phyloP scores from a whole-genome alignment of 2,888 invertebrate species.

The Xestoiulus laeticollis region DNA sequence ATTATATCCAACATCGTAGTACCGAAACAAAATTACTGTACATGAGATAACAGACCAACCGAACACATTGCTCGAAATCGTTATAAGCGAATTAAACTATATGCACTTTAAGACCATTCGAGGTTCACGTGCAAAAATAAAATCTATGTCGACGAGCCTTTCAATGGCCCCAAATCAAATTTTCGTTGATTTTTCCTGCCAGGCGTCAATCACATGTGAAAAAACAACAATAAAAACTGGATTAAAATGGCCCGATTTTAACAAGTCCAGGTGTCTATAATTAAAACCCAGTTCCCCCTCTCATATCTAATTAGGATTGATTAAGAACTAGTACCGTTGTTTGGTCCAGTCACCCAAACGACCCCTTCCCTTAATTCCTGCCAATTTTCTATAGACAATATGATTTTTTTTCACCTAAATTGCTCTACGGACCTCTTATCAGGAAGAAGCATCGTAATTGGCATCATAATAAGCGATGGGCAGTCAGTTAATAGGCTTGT shows the following conservation, averaged over 20 bases:
- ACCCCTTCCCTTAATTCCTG: not conserved
- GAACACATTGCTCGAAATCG: too few species aligned
- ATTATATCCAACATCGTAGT: too few species aligned
- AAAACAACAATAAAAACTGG: conserved; percentile 4
- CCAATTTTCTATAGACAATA: conserved; percentile 13
- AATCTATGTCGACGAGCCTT: not conserved
- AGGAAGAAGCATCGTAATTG: not conserved
- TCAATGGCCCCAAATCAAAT: conserved; percentile 13
- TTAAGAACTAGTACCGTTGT: not conserved
- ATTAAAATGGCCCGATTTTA: not conserved
- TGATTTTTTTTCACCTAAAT: not conserved
- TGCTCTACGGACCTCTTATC: not conserved
- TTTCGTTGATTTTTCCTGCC: not conserved
- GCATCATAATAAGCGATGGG: conserved; percentile 16
- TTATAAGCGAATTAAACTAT: too few species aligned
- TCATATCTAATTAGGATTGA: conserved; percentile 37
- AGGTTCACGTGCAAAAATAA: not conserved
- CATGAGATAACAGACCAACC: too few species aligned
- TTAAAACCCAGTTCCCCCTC: conserved; percentile 32
- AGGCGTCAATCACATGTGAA: not conserved
- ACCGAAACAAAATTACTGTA: too few species aligned
- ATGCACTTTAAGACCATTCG: not conserved
- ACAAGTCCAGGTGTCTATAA: conserved; percentile 29
- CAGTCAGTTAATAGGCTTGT: not conserved
- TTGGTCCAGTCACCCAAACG: conserved; percentile 1